Conservation (phyloP, 2,113 vertebrate genomes). For the Steatornis caripensis region DNA sequence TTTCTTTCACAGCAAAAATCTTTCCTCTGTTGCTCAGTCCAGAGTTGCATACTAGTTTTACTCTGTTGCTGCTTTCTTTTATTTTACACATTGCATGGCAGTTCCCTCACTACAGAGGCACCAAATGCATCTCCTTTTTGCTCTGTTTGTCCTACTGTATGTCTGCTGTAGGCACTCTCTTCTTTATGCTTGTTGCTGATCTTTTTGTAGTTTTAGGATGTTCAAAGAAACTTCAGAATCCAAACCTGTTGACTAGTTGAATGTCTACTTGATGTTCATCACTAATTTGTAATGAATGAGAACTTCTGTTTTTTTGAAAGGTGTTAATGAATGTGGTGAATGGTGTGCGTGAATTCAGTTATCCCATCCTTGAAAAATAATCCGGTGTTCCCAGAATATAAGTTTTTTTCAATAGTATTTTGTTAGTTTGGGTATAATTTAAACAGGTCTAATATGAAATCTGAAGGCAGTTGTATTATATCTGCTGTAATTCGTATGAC, state of each 20-base stretch:
- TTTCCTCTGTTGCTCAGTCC: not conserved
- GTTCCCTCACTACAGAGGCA: not conserved
- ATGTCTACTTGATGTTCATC: not conserved
- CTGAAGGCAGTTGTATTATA: not conserved
- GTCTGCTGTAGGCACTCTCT: not conserved
- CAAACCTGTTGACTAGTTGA: not conserved
- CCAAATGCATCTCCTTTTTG: not conserved
- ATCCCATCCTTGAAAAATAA: not conserved
- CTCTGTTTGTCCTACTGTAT: not conserved
- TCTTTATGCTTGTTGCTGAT: not conserved
- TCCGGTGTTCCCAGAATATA: not conserved
- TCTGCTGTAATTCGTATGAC: not conserved
- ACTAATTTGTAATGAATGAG: not conserved
- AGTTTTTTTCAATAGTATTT: not conserved
- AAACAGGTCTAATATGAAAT: not conserved
- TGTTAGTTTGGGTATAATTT: not conserved
- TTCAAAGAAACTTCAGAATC: not conserved
- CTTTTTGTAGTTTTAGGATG: not conserved
- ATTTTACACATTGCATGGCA: not conserved
- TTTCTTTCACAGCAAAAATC: not conserved
- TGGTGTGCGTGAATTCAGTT: not conserved
- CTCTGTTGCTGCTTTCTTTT: not conserved
- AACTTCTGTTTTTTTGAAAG: not conserved
- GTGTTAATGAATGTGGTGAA: not conserved
- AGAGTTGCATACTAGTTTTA: not conserved